A percentile compares a stretch with the other conserved stretches of the same genome.
Evolutionary conservation across 2,113 vertebrate species (phyloP).

Genomic region (Psittacus erithacus): DNA sequence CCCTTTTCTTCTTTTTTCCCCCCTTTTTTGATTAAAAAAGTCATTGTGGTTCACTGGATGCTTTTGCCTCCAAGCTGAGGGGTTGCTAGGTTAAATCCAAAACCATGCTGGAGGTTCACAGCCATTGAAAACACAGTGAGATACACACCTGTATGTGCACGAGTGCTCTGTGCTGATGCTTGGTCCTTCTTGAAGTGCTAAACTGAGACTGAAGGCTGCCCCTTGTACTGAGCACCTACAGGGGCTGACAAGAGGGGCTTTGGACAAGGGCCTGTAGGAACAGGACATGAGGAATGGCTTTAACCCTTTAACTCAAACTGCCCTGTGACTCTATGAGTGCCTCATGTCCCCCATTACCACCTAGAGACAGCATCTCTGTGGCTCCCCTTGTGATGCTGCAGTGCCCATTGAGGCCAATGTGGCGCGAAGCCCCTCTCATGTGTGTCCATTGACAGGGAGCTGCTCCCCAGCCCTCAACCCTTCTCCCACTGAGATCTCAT

Average conservation of each 20-base stretch:
- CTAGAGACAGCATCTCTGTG: neutral
- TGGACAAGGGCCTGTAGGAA: neutral
- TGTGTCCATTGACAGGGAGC: neutral
- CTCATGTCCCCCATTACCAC: rapidly evolving
- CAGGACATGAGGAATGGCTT: neutral
- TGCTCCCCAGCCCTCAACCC: neutral
- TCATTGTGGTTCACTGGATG: neutral
- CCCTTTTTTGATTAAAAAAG: neutral
- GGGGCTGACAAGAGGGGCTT: neutral
- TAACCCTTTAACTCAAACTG: neutral
- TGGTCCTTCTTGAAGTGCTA: rapidly evolving
- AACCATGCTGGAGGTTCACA: neutral
- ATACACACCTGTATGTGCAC: neutral
- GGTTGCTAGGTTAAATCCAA: neutral
- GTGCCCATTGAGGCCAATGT: rapidly evolving
- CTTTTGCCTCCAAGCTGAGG: neutral
- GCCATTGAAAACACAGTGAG: neutral
- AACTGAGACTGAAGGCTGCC: neutral
- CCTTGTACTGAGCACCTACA: neutral
- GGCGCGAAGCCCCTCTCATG: neutral
- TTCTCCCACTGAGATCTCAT: slow-evolving; percentile 2
- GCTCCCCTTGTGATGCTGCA: neutral
- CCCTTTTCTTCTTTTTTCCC: neutral
- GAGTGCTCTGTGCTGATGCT: neutral
- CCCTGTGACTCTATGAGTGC: neutral